Percentiles rank a stretch among this genome's conserved stretches.
Evolutionary conservation across 2,113 vertebrate species (phyloP).

Genomic region (Cavia aperea): DNA sequence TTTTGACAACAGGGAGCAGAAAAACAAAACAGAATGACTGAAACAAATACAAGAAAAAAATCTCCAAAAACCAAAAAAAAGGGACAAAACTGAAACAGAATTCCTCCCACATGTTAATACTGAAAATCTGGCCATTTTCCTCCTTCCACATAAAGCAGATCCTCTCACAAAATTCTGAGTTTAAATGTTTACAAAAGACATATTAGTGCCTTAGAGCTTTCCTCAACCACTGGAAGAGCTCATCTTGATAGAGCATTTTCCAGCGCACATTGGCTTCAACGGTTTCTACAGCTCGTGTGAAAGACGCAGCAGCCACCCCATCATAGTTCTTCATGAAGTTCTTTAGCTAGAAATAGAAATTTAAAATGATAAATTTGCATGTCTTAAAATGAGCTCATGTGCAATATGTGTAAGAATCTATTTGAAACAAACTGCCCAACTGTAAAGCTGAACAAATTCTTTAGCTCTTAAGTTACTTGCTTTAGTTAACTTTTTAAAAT

Average conservation of each 20-base stretch:
- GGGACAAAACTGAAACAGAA: conserved; percentile 4
- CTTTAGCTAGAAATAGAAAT: conserved; percentile 84
- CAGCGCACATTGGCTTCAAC: conserved; percentile 95
- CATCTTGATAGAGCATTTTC: conserved; percentile 90
- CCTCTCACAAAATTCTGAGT: conserved; percentile 63
- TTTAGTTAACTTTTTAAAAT: background rate
- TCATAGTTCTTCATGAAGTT: conserved; percentile 89
- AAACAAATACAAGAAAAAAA: conserved; percentile 54
- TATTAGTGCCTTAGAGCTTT: conserved; percentile 85
- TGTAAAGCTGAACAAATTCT: background rate
- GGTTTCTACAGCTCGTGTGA: conserved; percentile 90
- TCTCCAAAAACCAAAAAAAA: conserved; percentile 63
- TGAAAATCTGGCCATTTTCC: conserved; percentile 64
- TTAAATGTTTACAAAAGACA: conserved; percentile 31
- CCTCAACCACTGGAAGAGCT: conserved; percentile 94
- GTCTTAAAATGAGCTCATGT: conserved; percentile 33
- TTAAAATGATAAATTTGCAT: conserved; percentile 57
- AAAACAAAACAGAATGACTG: conserved; percentile 46
- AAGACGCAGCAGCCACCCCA: conserved; percentile 82
- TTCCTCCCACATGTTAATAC: conserved; percentile 60
- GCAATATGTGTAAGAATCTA: conserved; percentile 12
- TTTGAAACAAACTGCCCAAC: conserved; percentile 22
- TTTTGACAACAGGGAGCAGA: conserved; percentile 56
- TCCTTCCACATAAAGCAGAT: conserved; percentile 65
- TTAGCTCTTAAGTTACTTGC: background rate